These are phyloP conservation scores for Achroia grisella DNA, from an alignment of 1,140 invertebrate genomes.

Conservation along the genomic window DNA sequence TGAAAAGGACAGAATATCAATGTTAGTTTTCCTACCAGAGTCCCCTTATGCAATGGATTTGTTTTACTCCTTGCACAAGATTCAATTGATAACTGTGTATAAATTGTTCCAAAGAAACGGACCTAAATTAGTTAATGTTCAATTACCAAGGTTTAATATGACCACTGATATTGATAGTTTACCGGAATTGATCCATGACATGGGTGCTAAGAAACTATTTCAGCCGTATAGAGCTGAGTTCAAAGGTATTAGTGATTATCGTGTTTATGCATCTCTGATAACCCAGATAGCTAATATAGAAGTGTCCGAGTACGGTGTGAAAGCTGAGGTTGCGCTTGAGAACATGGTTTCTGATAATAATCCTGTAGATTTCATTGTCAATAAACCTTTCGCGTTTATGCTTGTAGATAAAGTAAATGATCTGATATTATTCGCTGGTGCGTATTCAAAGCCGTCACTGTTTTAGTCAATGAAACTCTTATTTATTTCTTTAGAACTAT, in stretches of 20 bases:
- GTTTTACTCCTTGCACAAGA: constrained; percentile 62
- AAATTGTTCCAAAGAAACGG: constrained; percentile 49
- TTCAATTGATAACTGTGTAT: constrained; percentile 68
- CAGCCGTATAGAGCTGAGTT: constrained; percentile 74
- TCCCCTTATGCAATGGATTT: constrained; percentile 33
- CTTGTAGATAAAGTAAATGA: constrained; percentile 65
- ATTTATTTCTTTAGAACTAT: neutral
- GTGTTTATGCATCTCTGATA: constrained; percentile 67
- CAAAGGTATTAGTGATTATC: constrained; percentile 73
- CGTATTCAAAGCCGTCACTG: constrained; percentile 33
- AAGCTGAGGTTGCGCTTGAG: constrained; percentile 66
- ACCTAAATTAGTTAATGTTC: constrained; percentile 69
- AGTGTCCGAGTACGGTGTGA: constrained; percentile 82
- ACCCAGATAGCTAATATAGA: constrained; percentile 81
- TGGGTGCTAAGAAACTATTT: constrained; percentile 80
- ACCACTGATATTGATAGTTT: constrained; percentile 75
- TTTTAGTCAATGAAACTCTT: neutral
- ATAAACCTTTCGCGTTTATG: constrained; percentile 68
- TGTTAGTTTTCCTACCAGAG: constrained; percentile 78
- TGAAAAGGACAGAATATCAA: constrained; percentile 74
- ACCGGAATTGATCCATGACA: constrained; percentile 72
- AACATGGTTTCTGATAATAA: constrained; percentile 39
- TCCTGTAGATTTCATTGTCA: constrained; percentile 42
- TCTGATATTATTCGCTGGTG: constrained; percentile 68
- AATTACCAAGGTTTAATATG: constrained; percentile 79